phyloP scores from a whole-genome alignment of 2,888 invertebrate genomes.

The Drosophila greeni region DNA sequence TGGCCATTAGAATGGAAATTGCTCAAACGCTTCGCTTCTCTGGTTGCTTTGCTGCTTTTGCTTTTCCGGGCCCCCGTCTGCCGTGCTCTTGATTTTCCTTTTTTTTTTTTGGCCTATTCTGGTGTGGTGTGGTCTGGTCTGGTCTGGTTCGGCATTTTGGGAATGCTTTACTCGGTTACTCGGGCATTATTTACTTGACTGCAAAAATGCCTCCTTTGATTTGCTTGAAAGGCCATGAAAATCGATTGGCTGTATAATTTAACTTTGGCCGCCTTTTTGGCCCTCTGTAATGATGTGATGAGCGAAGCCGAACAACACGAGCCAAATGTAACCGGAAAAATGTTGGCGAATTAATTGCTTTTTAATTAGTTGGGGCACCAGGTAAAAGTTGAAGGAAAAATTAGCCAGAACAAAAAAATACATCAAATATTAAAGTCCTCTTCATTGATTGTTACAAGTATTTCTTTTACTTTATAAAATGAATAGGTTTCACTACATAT shows the following conservation, averaged over 20 bases:
- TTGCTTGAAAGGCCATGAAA: constrained; percentile 52
- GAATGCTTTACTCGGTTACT: constrained; percentile 45
- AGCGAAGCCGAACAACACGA: background rate
- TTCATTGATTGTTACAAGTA: no score
- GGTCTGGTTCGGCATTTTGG: constrained; percentile 47
- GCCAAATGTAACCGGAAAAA: constrained; percentile 34
- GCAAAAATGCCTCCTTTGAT: constrained; percentile 52
- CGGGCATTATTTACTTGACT: constrained; percentile 43
- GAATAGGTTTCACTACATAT: background rate
- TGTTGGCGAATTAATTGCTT: constrained; percentile 53
- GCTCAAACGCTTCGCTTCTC: constrained; percentile 36
- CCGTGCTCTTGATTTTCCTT: background rate
- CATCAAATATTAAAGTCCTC: no score
- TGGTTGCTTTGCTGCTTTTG: constrained; percentile 11
- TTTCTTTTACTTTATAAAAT: background rate
- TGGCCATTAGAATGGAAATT: constrained; percentile 49
- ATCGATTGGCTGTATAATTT: constrained; percentile 65
- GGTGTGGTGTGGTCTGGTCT: constrained; percentile 27
- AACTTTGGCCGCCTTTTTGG: constrained; percentile 32
- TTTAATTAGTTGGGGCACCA: constrained; percentile 52
- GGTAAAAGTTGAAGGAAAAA: background rate
- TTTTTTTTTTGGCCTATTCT: constrained; percentile 1
- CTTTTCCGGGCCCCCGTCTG: constrained; percentile 21
- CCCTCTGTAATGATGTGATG: constrained; percentile 17
- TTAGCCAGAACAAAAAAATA: background rate